Conservation (phyloP, 2,797 vertebrate species). For the Hirundo rustica region DNA sequence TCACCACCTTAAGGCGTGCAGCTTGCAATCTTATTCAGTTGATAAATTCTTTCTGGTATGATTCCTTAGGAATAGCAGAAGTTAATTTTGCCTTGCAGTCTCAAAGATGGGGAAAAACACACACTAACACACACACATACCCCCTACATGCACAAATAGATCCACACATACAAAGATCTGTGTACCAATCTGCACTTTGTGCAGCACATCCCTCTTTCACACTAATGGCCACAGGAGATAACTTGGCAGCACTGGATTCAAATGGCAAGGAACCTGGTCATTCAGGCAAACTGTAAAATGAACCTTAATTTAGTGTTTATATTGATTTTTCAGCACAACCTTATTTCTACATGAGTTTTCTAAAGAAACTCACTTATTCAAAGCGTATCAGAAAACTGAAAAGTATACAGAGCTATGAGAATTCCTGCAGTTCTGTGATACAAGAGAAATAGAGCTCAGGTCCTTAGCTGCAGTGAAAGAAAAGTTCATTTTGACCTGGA, state of each 20-base stretch:
- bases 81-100: background rate
- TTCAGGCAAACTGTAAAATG: background rate
- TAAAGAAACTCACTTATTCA: background rate
- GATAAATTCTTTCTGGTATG: background rate
- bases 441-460: background rate
- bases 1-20: background rate
- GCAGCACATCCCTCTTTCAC: background rate
- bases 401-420: background rate
- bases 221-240: background rate
- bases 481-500: slow-evolving; percentile 15
- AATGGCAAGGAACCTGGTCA: background rate
- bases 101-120: background rate
- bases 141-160: background rate
- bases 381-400: background rate
- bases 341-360: background rate
- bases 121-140: background rate
- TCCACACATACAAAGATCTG: background rate
- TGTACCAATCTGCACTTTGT: background rate
- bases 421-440: background rate
- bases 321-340: background rate
- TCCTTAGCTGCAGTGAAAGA: background rate
- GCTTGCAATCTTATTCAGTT: background rate
- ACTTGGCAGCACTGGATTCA: background rate
- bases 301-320: background rate
- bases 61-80: background rate